Evolutionary conservation across 2,888 invertebrate species (phyloP), one percentile per base, ranked within the genome.

Genomic region (Lasioglossum leucozonium): DNA sequence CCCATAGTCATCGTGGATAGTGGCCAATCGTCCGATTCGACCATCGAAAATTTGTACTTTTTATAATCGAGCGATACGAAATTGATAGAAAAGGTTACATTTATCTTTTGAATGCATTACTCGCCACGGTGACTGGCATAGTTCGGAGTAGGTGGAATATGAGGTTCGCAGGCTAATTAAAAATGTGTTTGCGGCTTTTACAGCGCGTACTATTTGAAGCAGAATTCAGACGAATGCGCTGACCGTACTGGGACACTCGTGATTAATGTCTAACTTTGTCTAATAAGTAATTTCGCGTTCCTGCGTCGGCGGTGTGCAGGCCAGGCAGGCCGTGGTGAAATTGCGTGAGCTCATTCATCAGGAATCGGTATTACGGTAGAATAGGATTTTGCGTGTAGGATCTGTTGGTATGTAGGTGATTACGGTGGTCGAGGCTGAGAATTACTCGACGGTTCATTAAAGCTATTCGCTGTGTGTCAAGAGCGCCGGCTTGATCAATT

Each of bases 381-480:
- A 77, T 79, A 75, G 76, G 84, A 77, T 82, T 82, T 72, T 81
- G 67, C 79, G 77, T 51, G 58, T 79, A 47, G 72, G 79, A 80
- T 55, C 75, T 44, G 62, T 67, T 74, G 81, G 51, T 67, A 81
- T 74, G 84, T 55, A 75, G 73, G 62, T 78, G 81, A 89, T 58
- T 79, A 47, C 65, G 42, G 77, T 40, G 75, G 74, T 37, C 44
- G 40, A 0, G 58, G 26, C 40, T 51, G 58, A 47, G 26, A 80
- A 78, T 80, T 77, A 79, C 72, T n/a, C 65, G 51, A 67, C 37
- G 69, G 84, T 88, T 89, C 87, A 88, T 88, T 88, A 82, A 82
- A 82, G 65, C 75, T 8, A 40, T 73, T 58, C 72, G 58, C 65
- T 74, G 72, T 71, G 81, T 79, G 72, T 34, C 40, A 42, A 30